These are phyloP conservation scores for Plebejus anna DNA, from an alignment of 2,888 invertebrate species.

Conservation along the genomic window DNA sequence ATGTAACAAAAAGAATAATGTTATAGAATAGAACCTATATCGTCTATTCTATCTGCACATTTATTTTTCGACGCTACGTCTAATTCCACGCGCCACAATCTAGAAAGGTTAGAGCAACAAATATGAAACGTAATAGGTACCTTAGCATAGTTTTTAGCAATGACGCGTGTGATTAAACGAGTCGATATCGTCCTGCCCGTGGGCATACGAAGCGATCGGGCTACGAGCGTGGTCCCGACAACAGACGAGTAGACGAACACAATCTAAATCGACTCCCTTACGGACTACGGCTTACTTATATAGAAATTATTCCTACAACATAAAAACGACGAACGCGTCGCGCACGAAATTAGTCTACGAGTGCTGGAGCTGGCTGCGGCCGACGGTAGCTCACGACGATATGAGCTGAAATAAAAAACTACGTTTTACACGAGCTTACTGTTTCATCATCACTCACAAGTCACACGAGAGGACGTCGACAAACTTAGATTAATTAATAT, in stretches of 20 bases:
- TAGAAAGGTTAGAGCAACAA: not conserved
- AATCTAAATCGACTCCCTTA: slow-evolving; percentile 31
- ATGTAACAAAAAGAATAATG: not conserved
- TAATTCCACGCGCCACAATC: not conserved
- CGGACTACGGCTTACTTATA: slow-evolving; percentile 32
- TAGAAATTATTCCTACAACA: slow-evolving; percentile 40
- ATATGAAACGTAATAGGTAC: not conserved
- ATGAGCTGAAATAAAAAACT: slow-evolving; percentile 61
- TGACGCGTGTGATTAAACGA: not conserved
- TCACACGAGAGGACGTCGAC: not conserved
- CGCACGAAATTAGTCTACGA: slow-evolving; percentile 53
- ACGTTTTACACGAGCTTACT: not conserved
- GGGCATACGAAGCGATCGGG: slow-evolving; percentile 25
- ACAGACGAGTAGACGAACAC: slow-evolving; percentile 24
- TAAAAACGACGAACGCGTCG: slow-evolving; percentile 33
- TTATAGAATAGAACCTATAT: not conserved
- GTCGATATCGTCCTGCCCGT: slow-evolving; percentile 4
- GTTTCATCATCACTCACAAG: not conserved
- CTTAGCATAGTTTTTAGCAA: not conserved
- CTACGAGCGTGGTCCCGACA: slow-evolving; percentile 28
- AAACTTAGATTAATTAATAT: not conserved
- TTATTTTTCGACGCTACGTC: slow-evolving; percentile 5
- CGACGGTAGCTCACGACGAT: slow-evolving; percentile 78
- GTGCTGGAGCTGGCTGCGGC: slow-evolving; percentile 68
- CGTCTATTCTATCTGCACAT: not conserved